Percentiles rank a stretch among this genome's conserved stretches.
Conservation (phyloP, 2,113 vertebrate genomes). For the Tupaia tana region DNA sequence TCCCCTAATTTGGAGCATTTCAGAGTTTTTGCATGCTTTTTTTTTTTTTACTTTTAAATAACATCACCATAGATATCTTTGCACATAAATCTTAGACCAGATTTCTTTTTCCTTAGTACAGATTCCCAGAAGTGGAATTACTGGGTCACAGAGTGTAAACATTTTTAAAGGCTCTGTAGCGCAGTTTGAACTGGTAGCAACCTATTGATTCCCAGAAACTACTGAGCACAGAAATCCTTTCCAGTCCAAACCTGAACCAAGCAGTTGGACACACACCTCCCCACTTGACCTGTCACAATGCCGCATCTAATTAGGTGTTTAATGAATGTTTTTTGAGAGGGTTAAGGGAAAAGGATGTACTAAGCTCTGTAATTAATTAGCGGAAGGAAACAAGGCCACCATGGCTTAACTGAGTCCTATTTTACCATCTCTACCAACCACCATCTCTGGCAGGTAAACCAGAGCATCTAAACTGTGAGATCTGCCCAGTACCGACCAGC, state of each 20-base stretch:
- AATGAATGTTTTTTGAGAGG: slow-evolving; percentile 60
- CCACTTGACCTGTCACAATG: background rate
- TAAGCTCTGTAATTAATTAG: slow-evolving; percentile 70
- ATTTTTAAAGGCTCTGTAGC: slow-evolving; percentile 68
- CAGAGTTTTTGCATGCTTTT: background rate
- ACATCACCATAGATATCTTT: slow-evolving; percentile 32
- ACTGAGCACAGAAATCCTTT: slow-evolving; percentile 66
- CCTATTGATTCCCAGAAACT: slow-evolving; percentile 69
- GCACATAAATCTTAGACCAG: slow-evolving; percentile 61
- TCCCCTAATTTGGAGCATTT: slow-evolving; percentile 32
- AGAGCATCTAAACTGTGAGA: background rate
- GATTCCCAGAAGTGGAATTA: slow-evolving; percentile 78
- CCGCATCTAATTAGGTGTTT: slow-evolving; percentile 73
- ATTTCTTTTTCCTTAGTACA: slow-evolving; percentile 69
- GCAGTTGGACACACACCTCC: background rate
- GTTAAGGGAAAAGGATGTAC: slow-evolving; percentile 66
- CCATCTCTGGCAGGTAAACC: slow-evolving; percentile 42
- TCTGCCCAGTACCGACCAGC: background rate
- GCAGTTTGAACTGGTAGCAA: slow-evolving; percentile 71
- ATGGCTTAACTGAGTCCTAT: slow-evolving; percentile 46
- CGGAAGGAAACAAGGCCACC: slow-evolving; percentile 58
- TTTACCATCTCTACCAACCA: background rate
- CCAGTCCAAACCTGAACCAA: slow-evolving; percentile 57
- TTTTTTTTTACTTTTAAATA: slow-evolving; percentile 54
- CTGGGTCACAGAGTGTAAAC: slow-evolving; percentile 73